A percentile compares a stretch with the other conserved stretches of the same genome.
Conservation (phyloP, 2,888 invertebrate species). For the Carabus problematicus region DNA sequence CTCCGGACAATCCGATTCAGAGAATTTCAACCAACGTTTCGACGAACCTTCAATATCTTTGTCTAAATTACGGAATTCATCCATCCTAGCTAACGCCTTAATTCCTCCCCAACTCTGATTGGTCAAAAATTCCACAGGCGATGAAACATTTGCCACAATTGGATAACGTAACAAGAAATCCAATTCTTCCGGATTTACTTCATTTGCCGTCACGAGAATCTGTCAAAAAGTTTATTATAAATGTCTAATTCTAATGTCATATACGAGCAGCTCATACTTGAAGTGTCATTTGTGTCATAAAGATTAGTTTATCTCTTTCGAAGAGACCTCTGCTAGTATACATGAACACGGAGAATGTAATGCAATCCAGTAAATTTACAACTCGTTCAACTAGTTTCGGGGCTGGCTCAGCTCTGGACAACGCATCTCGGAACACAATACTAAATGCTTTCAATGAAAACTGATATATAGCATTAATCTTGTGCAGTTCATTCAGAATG, state of each 20-base stretch:
- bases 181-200: constrained; percentile 77
- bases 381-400: constrained; percentile 78
- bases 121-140: constrained; percentile 84
- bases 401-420: constrained; percentile 71
- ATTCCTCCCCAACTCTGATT: constrained; percentile 85
- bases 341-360: constrained; percentile 84
- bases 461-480: constrained; percentile 94
- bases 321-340: constrained; percentile 92
- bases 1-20: constrained; percentile 92
- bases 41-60: constrained; percentile 90
- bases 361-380: constrained; percentile 80
- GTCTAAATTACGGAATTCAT: constrained; percentile 84
- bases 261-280: constrained; percentile 64
- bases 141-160: constrained; percentile 72
- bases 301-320: constrained; percentile 90
- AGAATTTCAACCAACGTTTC: constrained; percentile 92
- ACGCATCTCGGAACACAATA: constrained; percentile 87
- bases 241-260: neutral
- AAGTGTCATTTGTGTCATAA: constrained; percentile 84
- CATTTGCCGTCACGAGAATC: constrained; percentile 69
- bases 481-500: constrained; percentile 88
- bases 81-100: constrained; percentile 75
- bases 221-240: constrained; percentile 54
- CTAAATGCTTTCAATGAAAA: constrained; percentile 95
- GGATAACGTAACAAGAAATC: constrained; percentile 90